Conservation (phyloP, 2,797 vertebrate genomes). For the Pseudomugil tenellus region DNA sequence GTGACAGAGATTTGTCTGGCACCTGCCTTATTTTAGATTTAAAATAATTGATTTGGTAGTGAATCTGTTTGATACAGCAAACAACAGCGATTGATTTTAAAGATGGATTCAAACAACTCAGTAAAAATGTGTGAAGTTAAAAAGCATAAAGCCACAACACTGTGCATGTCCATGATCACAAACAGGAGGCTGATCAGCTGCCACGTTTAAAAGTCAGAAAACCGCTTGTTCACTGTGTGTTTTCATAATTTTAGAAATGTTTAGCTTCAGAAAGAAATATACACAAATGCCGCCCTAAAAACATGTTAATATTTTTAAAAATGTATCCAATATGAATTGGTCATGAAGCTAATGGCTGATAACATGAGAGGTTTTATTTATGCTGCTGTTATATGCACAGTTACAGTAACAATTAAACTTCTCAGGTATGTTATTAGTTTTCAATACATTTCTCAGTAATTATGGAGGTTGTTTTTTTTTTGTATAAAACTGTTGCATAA, state of each 20-base stretch:
- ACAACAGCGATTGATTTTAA: background rate
- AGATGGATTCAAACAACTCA: background rate
- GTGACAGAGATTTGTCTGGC: background rate
- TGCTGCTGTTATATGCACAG: background rate
- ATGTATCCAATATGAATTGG: background rate
- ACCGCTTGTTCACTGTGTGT: background rate
- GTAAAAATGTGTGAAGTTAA: background rate
- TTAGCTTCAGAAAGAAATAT: background rate
- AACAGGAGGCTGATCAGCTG: background rate
- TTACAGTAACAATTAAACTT: background rate
- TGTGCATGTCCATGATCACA: background rate
- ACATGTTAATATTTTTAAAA: background rate
- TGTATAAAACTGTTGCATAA: constrained; percentile 4
- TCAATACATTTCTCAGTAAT: background rate
- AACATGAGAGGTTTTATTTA: background rate
- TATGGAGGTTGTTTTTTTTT: background rate
- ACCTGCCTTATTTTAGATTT: background rate
- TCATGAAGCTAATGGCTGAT: background rate
- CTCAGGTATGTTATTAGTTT: background rate
- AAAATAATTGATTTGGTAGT: background rate
- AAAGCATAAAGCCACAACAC: background rate
- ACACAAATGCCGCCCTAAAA: background rate
- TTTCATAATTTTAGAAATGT: background rate
- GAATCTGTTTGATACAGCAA: background rate
- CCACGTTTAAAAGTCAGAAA: background rate